Percentiles rank a stretch among this genome's conserved stretches.
These are phyloP conservation scores for Potorous gilbertii DNA, from an alignment of 2,797 vertebrate species.

Conservation along the genomic window DNA sequence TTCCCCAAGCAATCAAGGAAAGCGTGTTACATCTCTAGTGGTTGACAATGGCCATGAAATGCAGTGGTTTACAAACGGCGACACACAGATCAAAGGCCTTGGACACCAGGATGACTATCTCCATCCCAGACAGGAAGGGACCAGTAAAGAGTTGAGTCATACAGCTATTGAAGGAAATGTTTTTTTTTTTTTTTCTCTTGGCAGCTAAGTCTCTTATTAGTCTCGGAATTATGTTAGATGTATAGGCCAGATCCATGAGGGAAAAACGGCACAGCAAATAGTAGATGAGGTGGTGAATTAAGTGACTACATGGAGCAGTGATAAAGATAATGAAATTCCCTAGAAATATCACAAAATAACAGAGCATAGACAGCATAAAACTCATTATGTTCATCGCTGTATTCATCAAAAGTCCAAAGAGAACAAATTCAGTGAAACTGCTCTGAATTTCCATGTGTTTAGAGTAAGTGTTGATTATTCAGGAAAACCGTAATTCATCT, in stretches of 20 bases:
- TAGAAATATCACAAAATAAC: constrained; percentile 58
- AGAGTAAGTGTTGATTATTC: background rate
- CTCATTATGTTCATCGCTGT: constrained; percentile 54
- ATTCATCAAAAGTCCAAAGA: constrained; percentile 29
- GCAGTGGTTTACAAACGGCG: constrained; percentile 59
- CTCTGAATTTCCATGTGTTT: constrained; percentile 50
- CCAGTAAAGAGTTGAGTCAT: background rate
- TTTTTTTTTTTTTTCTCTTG: background rate
- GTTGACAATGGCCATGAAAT: constrained; percentile 63
- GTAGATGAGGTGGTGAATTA: constrained; percentile 62
- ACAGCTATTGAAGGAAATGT: background rate
- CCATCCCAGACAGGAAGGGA: background rate
- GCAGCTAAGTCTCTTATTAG: background rate
- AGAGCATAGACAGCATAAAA: constrained; percentile 52
- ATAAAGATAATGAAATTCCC: constrained; percentile 56
- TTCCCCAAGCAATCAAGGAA: constrained; percentile 17
- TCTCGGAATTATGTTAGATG: constrained; percentile 32
- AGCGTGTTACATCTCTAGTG: background rate
- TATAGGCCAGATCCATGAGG: constrained; percentile 58
- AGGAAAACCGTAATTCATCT: background rate
- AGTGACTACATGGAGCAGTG: constrained; percentile 37
- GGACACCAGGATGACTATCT: background rate
- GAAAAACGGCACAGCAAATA: constrained; percentile 70
- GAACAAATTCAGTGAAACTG: constrained; percentile 58
- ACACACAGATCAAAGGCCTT: background rate